A percentile compares a stretch with the other conserved stretches of the same genome.
Evolutionary conservation across 2,888 invertebrate genomes (phyloP).

Genomic region (Malthinus seriepunctatus): DNA sequence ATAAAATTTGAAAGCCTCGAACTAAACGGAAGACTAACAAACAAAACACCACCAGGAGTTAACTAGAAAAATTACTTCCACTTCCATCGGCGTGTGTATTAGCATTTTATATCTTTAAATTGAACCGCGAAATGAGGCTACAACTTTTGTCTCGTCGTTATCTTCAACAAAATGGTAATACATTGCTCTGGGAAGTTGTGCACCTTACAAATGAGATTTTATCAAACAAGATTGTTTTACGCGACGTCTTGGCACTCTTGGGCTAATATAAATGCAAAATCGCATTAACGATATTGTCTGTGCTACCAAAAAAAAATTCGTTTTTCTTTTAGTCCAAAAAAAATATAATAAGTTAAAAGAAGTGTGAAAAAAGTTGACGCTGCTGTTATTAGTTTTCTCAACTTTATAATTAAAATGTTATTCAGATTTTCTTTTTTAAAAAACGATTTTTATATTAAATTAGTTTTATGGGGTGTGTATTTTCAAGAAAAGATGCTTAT

Average conservation of each 20-base stretch:
- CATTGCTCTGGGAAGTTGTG: constrained; percentile 31
- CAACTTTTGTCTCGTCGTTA: constrained; percentile 21
- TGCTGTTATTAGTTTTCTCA: constrained; percentile 3
- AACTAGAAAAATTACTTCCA: constrained; percentile 11
- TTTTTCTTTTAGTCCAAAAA: neutral
- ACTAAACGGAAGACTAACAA: no score
- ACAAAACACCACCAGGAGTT: neutral
- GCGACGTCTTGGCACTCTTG: constrained; percentile 30
- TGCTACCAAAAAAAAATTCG: constrained; percentile 20
- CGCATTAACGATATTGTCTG: constrained; percentile 34
- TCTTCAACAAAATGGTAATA: constrained; percentile 35
- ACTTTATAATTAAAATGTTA: constrained; percentile 4
- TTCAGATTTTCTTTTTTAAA: neutral
- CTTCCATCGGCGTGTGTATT: neutral
- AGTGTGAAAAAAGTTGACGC: constrained; percentile 1
- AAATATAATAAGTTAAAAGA: neutral
- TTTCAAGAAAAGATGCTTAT: no score
- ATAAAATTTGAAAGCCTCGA: no score
- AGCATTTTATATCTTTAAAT: constrained; percentile 16
- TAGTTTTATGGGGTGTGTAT: no score
- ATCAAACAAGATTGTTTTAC: constrained; percentile 38
- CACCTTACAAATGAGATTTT: constrained; percentile 42
- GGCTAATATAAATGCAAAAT: constrained; percentile 45
- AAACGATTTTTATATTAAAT: no score
- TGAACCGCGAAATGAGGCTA: constrained; percentile 12